Evolutionary conservation across 2,113 vertebrate species (phyloP), one percentile per base, ranked within the genome.

Genomic region (Stegastes partitus): DNA sequence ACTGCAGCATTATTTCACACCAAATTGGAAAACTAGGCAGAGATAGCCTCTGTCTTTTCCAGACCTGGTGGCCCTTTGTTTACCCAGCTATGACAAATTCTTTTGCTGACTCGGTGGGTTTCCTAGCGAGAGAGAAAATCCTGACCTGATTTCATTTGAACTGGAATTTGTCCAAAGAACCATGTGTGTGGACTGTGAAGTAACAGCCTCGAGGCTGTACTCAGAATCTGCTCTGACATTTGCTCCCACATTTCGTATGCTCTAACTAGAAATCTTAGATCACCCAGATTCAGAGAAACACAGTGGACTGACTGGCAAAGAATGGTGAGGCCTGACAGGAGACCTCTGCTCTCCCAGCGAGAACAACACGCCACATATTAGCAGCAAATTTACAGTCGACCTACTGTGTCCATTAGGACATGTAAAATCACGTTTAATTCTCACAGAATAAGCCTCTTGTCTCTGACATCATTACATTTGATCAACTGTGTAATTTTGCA

Each of bases 91-190:
- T 22, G 42, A 57, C 44, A 44, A 47, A 22, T 47, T 64, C 3
- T 76, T 84, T 82, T 77, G 74, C 82, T 84, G 80, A 90, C 63
- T 71, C 70, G 59, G 65, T 66, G 62, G 62, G 39, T 81, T 84
- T 90, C 55, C 55, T 21, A 26, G 68, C 4, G 10, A 84, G 45
- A 39, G 75, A 83, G 72, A 72, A 85, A 87, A 79, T 87, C 79
- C 81, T 91, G 89, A 93, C 85, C 90, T 82, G 83, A 89, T 85
- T 90, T 88, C 56, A 71, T 61, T 70, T 61, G 53, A 79, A 55
- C 71, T 94, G 91, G 90, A 91, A 66, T 55, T 71, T 21, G 65
- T 83, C 89, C 88, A 90, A 82, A 63, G 58, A 45, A 18, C 76
- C 62, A 68, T 83, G 79, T 86, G 63, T 89, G 82, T 0, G 47